Evolutionary conservation across 2,888 invertebrate genomes (phyloP).

Genomic region (Athrips mouffetella): DNA sequence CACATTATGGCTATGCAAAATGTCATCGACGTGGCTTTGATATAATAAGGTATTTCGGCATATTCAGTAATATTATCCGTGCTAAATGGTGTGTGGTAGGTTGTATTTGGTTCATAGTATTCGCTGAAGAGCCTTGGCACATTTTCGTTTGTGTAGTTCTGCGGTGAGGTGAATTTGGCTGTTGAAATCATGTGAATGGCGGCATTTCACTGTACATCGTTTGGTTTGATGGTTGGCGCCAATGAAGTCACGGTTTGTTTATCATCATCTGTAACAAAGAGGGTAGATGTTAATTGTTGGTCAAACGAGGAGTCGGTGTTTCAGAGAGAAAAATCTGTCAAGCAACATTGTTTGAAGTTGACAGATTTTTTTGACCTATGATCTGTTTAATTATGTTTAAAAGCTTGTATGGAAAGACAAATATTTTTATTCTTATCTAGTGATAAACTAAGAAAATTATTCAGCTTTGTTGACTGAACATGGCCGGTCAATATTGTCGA

Average conservation of each 20-base stretch:
- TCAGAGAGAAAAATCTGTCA: no score
- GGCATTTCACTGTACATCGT: slow-evolving; percentile 40
- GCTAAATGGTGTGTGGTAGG: neutral
- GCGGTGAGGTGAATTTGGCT: slow-evolving; percentile 46
- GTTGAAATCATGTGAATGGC: slow-evolving; percentile 70
- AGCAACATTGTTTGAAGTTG: no score
- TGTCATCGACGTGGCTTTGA: slow-evolving; percentile 91
- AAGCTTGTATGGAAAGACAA: no score
- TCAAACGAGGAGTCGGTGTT: no score
- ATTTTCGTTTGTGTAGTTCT: slow-evolving; percentile 44
- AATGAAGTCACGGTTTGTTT: neutral
- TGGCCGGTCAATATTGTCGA: no score
- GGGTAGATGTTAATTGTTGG: neutral
- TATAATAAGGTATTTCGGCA: slow-evolving; percentile 88
- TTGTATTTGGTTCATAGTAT: neutral
- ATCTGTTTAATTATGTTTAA: no score
- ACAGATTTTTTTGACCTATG: no score
- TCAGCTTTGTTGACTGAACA: no score
- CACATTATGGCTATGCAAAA: slow-evolving; percentile 93
- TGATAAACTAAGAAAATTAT: no score
- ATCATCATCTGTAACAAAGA: neutral
- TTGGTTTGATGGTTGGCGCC: neutral
- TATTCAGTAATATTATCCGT: slow-evolving; percentile 58
- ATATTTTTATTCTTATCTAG: no score
- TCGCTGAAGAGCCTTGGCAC: slow-evolving; percentile 26